These are phyloP conservation scores for Amphiprion percula DNA, from an alignment of 2,113 vertebrate species.

Conservation along the genomic window DNA sequence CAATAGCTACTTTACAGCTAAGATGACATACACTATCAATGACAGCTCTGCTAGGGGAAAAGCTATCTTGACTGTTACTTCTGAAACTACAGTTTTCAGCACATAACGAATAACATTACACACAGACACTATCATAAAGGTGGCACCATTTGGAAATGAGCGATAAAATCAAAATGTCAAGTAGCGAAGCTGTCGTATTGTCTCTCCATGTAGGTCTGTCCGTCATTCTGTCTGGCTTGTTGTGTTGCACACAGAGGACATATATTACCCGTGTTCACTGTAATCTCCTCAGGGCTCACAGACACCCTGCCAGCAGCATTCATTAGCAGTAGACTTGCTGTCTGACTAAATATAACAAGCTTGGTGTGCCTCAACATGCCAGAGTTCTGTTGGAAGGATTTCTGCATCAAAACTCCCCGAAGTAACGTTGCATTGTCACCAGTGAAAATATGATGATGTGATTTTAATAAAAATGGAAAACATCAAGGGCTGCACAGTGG, in stretches of 20 bases:
- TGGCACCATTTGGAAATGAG: not conserved
- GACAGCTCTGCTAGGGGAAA: not conserved
- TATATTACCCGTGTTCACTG: conserved; percentile 73
- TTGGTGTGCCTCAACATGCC: conserved; percentile 74
- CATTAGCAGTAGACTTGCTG: conserved; percentile 81
- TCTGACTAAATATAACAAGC: conserved; percentile 85
- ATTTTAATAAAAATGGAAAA: conserved; percentile 36
- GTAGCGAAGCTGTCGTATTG: conserved; percentile 9
- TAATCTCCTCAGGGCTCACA: conserved; percentile 77
- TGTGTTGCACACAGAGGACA: conserved; percentile 68
- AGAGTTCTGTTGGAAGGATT: conserved; percentile 63
- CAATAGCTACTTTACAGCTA: not conserved
- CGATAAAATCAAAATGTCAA: conserved; percentile 6
- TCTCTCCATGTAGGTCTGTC: conserved; percentile 35
- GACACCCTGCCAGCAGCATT: conserved; percentile 82
- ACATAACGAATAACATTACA: not conserved
- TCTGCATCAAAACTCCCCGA: conserved; percentile 56
- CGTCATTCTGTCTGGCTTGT: conserved; percentile 52
- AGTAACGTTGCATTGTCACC: conserved; percentile 46
- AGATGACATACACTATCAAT: conserved; percentile 7
- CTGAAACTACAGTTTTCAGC: conserved; percentile 5
- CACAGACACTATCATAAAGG: not conserved
- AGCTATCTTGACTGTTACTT: not conserved
- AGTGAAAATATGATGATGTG: conserved; percentile 35
- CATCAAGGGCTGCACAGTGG: too few relatives aligned